Conservation (phyloP, 1,140 invertebrate genomes). For the Hesperophylax magnus region DNA sequence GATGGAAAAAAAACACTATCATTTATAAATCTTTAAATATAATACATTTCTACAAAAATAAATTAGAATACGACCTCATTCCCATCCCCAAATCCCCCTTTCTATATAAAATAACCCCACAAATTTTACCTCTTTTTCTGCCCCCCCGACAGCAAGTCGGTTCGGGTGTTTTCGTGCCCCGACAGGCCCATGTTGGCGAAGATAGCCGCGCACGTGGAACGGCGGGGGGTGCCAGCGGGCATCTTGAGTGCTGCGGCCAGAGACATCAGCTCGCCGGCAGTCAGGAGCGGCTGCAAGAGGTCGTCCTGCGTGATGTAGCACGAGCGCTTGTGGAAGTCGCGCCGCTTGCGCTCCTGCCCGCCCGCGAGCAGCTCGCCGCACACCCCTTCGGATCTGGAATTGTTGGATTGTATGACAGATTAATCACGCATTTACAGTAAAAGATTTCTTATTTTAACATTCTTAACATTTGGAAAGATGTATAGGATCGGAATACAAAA, state of each 20-base stretch:
- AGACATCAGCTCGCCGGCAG: slow-evolving; percentile 86
- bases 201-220: slow-evolving; percentile 66
- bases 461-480: no score
- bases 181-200: slow-evolving; percentile 73
- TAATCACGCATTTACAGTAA: no score
- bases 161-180: slow-evolving; percentile 77
- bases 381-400: slow-evolving; percentile 69
- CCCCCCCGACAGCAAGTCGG: slow-evolving; percentile 79
- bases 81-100: no score
- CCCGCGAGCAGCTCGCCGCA: slow-evolving; percentile 70
- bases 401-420: no score
- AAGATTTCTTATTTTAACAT: no score
- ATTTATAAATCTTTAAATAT: no score
- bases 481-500: no score
- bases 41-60: no score
- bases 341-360: slow-evolving; percentile 62
- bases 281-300: slow-evolving; percentile 83
- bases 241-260: slow-evolving; percentile 87
- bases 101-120: background rate
- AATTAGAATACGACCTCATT: no score
- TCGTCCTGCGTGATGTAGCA: slow-evolving; percentile 95
- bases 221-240: slow-evolving; percentile 61
- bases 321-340: slow-evolving; percentile 70
- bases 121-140: slow-evolving; percentile 75
- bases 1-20: no score